Evolutionary conservation across 2,113 vertebrate genomes (phyloP), one percentile per base, ranked within the genome.

Genomic region (Menidia beryllina): DNA sequence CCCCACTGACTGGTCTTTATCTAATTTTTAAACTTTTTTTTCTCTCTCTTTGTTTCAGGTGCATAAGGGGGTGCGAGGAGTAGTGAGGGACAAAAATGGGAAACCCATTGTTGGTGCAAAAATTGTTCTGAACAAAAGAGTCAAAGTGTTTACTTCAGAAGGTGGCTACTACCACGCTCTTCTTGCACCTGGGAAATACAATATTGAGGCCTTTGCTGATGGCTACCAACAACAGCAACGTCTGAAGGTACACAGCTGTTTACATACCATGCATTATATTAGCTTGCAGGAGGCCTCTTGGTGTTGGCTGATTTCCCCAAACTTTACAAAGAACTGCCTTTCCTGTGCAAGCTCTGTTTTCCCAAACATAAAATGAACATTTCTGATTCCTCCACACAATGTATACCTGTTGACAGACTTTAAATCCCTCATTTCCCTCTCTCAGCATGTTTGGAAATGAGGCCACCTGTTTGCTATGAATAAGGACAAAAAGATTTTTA

Each of bases 181-280:
- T 2, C 84, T 98, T 85, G 94, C 95, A 36, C 97, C 97, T 0
- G 98, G 98, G n/a, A 93, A 89, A 57, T 95, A 98, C 78, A 95
- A 89, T 77, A 96, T 99, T 64, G 93, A 96, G 64, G 97, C 91
- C 0, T 92, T 94, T 5, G 97, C 97, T 0, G 95, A 96, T 0
- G 98, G 98, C 0, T 98, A 97, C 85, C 96, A 97, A 84, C 96
- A 97, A 84, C 93, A 96, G 45, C 95, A 98, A 69, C 95, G 93
- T 0, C 91, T 95, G 69, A 93, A 96, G 96, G 98, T 98, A 83
- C 17, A 8, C 14, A 12, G 14, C 23, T 45, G 3, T 24, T 43
- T 12, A 43, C 4, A 7, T 19, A 1, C 11, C 2, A 1, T 13
- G 2, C 14, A 24, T 48, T 2, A 26, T 27, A 4, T 1, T 0